Base-by-base conservation (phyloP, 2,888 invertebrate genomes). In the Augiades crinisus region DNA sequence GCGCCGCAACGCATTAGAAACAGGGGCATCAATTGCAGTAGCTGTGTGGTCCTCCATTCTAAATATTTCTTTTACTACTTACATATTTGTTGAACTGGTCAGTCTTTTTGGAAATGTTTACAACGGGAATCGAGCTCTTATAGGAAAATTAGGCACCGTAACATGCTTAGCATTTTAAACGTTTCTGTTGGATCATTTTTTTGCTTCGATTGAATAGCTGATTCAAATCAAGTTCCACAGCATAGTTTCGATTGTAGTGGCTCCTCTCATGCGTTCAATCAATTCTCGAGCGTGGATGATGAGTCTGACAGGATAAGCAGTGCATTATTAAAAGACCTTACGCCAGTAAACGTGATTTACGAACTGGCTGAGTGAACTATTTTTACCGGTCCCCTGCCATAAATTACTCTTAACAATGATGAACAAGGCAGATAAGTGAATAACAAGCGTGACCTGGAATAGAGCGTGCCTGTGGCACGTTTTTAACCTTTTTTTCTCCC, bases 401-500 rank as follows among this genome's bases (percentile, higher is more conserved):
- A 74, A 78, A 78, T 78, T 68, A 71, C 62, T 55, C 46, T 68
- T 59, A 65, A 72, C 72, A 73, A 72, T 70, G 71, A 75, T 70
- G 64, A 65, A 70, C 70, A 62, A 59, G 57, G 64, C 55, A 67
- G 65, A 72, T 70, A 69, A 68, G 62, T 53, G 63, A 59, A 67
- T 73, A 75, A 74, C 64, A 70, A 63, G 62, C 56, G 63, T 64
- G 70, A 72, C 70, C 68, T 70, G 67, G 66, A 51, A 57, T 59
- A 57, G 62, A 62, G 66, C 72, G 47, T 47, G 40, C 47, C 40
- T 31, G 47, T 40, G 12, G 40, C 49, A 41, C 41, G 41, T 41
- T 68, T 68, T 61, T 62, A 67, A 70, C 67, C 64, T 54, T 55
- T 54, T 61, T 56, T 55, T 60, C 47, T 53, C 55, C 47, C 58